Base-by-base conservation (phyloP, 1,140 invertebrate genomes). In the Sweltsa coloradensis region DNA sequence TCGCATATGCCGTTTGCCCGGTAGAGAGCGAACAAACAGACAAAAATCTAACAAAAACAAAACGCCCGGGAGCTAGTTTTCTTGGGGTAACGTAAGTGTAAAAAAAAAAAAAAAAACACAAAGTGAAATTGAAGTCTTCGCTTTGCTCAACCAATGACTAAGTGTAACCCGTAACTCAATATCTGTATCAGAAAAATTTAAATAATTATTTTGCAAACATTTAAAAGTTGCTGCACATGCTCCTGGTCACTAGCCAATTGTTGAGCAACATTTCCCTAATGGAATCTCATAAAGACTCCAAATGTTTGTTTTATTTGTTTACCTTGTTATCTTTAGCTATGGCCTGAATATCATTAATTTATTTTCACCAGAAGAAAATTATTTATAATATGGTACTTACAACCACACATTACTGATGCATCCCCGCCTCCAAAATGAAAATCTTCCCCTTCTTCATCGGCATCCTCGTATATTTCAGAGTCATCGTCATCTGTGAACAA, bases 381-480 rank as follows among this genome's bases (percentile, higher is more conserved):
- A 34, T 41, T 5, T 22, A 36, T 2, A 39, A 34, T 5, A 24
- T 24, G 29, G 36, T 39, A 45, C 47, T 47, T 25, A 26, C 54
- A 56, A 45, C 23, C 63, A 50, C 51, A 62, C 37, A 65, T 64
- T 36, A 63, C 63, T 26, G 62, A 57, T 14, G 59, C 59, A 53
- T 62, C 63, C 18, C 54, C 60, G 47, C 54, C 58, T 16, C 55
- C 64, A 39, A 62, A 56, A 51, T 66, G 60, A 24, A 60, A 64
- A 42, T 65, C 67, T 47, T 67, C 65, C 45, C 67, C 68, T 9
- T 69, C 70, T 54, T 70, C 66, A 53, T 72, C 70, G 47, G 69
- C 68, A 51, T 70, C 67, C 47, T 69, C 65, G 34, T 41, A 47
- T 16, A n/a, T 41, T 41, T 47, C 46, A 11, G 40, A 36, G 11